phyloP scores from a whole-genome alignment of 2,888 invertebrate species.

The Elysia crispata region DNA sequence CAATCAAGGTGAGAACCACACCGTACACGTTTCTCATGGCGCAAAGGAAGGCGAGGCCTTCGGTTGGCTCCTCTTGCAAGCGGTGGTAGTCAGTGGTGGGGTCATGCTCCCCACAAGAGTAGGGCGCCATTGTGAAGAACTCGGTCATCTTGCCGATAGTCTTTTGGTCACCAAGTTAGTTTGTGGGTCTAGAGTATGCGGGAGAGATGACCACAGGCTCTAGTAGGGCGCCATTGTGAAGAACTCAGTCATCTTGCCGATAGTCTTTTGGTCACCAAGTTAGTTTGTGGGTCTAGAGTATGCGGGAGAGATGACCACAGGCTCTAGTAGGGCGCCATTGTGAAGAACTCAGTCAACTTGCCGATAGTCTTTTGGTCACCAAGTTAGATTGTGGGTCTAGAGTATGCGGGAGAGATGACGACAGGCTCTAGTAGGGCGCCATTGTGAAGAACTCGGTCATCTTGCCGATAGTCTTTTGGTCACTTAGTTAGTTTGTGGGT shows the following conservation, averaged over 20 bases:
- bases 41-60: constrained; percentile 41
- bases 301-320: no score
- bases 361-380: no score
- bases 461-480: neutral
- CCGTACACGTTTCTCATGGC: constrained; percentile 46
- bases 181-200: neutral
- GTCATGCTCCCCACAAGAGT: constrained; percentile 47
- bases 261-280: neutral
- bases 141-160: constrained; percentile 46
- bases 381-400: no score
- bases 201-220: neutral
- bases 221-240: no score
- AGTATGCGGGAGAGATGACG: constrained; percentile 44
- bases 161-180: neutral
- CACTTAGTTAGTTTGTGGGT: neutral
- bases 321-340: no score
- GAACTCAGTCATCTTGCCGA: no score
- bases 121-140: constrained; percentile 42
- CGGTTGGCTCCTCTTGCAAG: neutral
- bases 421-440: constrained; percentile 38
- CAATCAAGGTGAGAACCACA: constrained; percentile 34
- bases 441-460: constrained; percentile 49
- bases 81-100: constrained; percentile 11
- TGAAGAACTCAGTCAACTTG: no score
- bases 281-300: no score